Percentiles rank a stretch among this genome's conserved stretches.
Evolutionary conservation across 2,797 vertebrate species (phyloP).

Genomic region (Anniella stebbinsi): DNA sequence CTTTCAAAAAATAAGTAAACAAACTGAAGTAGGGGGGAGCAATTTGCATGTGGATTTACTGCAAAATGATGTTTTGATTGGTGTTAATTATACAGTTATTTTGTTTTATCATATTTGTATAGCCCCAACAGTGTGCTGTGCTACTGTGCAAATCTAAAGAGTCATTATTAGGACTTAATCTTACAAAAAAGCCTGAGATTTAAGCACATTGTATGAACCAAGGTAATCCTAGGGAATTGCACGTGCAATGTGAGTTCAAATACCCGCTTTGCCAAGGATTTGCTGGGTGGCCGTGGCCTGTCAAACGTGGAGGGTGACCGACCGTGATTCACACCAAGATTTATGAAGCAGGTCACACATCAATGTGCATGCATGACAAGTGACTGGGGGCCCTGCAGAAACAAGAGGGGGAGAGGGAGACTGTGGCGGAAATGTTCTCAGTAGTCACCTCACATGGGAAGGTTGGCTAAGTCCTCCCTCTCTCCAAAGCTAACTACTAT

Average conservation of each 20-base stretch:
- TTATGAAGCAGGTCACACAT: neutral
- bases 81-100: conserved; percentile 57
- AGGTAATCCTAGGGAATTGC: conserved; percentile 21
- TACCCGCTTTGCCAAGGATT: neutral
- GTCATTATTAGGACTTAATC: conserved; percentile 27
- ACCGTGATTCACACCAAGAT: neutral
- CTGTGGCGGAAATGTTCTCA: neutral
- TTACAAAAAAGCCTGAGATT: conserved; percentile 44
- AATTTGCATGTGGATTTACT: conserved; percentile 65
- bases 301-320: conserved; percentile 2
- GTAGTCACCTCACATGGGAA: too few relatives aligned
- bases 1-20: conserved; percentile 70
- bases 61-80: conserved; percentile 68
- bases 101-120: conserved; percentile 60
- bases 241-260: neutral
- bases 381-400: neutral
- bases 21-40: conserved; percentile 55
- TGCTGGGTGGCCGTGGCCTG: neutral
- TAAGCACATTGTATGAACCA: conserved; percentile 10
- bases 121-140: conserved; percentile 37
- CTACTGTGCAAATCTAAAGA: conserved; percentile 37
- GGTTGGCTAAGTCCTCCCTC: neutral
- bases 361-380: neutral
- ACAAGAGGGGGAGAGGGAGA: too few relatives aligned
- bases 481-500: neutral